Percentiles rank a stretch among this genome's conserved stretches.
These are phyloP conservation scores for Lutjanus argentimaculatus DNA, from an alignment of 2,797 vertebrate species.

Conservation along the genomic window DNA sequence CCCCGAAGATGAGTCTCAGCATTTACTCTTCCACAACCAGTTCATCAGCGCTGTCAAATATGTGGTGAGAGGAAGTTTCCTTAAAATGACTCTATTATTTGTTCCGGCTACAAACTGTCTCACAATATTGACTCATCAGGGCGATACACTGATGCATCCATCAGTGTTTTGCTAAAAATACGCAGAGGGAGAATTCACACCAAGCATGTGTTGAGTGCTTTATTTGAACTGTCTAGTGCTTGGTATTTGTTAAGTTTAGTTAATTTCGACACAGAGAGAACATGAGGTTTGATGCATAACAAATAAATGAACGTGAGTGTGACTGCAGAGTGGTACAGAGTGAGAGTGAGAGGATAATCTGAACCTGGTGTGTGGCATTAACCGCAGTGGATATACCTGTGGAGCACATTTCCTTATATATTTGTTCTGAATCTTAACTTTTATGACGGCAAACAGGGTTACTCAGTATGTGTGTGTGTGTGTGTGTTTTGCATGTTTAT, in stretches of 20 bases:
- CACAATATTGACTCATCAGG: slow-evolving; percentile 21
- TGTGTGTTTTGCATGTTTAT: no score
- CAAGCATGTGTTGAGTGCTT: not conserved
- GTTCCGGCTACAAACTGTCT: not conserved
- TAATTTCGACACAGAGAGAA: not conserved
- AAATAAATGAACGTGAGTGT: not conserved
- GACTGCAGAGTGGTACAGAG: not conserved
- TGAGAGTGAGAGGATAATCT: not conserved
- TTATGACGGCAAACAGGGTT: no score
- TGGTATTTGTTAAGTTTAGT: not conserved
- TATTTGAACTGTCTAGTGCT: not conserved
- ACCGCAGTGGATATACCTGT: not conserved
- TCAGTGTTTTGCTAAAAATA: not conserved
- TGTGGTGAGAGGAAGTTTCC: slow-evolving; percentile 90
- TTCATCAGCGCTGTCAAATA: slow-evolving; percentile 99
- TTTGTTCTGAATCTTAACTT: not conserved
- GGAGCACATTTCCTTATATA: not conserved
- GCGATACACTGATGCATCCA: not conserved
- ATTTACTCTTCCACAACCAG: slow-evolving; percentile 98
- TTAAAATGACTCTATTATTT: slow-evolving; percentile 1
- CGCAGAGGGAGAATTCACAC: not conserved
- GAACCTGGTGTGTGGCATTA: not conserved
- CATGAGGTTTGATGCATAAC: not conserved
- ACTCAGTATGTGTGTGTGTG: no score
- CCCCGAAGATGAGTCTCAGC: slow-evolving; percentile 97